A percentile compares a stretch with the other conserved stretches of the same genome.
These are phyloP conservation scores for Oryzias woworae DNA, from an alignment of 2,113 vertebrate genomes.

Conservation along the genomic window DNA sequence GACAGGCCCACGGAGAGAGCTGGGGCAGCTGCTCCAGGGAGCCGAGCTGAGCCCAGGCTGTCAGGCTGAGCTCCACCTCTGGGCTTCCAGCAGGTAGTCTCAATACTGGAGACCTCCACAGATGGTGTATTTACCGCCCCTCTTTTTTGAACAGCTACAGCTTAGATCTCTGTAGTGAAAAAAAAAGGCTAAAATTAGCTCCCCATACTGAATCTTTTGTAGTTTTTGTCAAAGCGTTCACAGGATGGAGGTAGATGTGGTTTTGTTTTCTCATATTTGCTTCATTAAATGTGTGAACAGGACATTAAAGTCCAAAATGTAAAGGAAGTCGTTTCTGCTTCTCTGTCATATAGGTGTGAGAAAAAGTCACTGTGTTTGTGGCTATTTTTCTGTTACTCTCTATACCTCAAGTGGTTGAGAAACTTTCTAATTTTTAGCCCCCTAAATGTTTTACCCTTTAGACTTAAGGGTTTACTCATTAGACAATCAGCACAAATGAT, in stretches of 20 bases:
- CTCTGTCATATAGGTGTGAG: constrained; percentile 66
- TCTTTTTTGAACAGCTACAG: constrained; percentile 10
- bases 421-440: constrained; percentile 61
- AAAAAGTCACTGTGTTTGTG: constrained; percentile 57
- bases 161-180: constrained; percentile 33
- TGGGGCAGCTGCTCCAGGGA: constrained; percentile 69
- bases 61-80: constrained; percentile 74
- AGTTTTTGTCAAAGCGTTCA: background rate
- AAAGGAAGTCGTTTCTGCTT: constrained; percentile 79
- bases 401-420: constrained; percentile 35
- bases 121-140: constrained; percentile 31
- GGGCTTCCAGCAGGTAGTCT: constrained; percentile 71
- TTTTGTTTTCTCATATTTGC: constrained; percentile 67
- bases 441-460: constrained; percentile 75
- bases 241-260: constrained; percentile 37
- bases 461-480: constrained; percentile 82
- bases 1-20: constrained; percentile 65
- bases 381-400: constrained; percentile 67
- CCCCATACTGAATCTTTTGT: background rate
- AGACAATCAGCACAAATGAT: constrained; percentile 82
- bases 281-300: constrained; percentile 70
- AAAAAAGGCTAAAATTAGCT: constrained; percentile 22
- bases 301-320: constrained; percentile 73
- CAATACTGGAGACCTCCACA: constrained; percentile 42
- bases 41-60: constrained; percentile 64